Base-by-base conservation (phyloP, 1,140 invertebrate species). In the Drosophila yakuba region DNA sequence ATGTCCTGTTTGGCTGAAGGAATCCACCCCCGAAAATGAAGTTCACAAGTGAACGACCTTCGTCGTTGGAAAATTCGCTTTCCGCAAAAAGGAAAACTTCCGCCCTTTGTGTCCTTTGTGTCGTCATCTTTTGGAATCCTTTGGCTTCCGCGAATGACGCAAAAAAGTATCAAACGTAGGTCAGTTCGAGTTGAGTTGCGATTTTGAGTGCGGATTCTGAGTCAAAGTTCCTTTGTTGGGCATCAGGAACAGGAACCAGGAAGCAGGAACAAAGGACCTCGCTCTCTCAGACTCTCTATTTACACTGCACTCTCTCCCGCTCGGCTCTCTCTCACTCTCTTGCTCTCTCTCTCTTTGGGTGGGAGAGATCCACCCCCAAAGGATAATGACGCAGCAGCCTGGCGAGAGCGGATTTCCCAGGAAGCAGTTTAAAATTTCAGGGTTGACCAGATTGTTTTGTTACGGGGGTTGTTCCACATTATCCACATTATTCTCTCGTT, bases 311-410 rank as follows among this genome's bases (percentile, higher is more conserved):
- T 62, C 25, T 8, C 36, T 32, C 17, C 17, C 38, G 12, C 12
- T 39, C 35, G 8, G 8, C n/a, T 67, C 25, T 20, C 39, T 41
- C 11, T 6, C 39, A 36, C 11, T 6, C 20, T 20, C 20, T 2
- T 20, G 1, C 1, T 20, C n/a, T 67, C 25, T 20, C 39, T 41
- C 11, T 6, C 44, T 59, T 38, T 55, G 71, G 50, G 67, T 68
- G 80, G 48, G 80, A 71, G 68, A 71, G 36, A 63, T 74, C 80
- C 82, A 80, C 75, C 75, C 80, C 45, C 39, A 52, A 48, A 11
- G 45, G 61, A 63, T 52, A 60, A 66, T 66, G 77, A 74, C 81
- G 81, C 81, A 85, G 81, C 82, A 85, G 75, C 81, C 57, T 63
- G 57, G 56, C 56, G 68, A 69, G 72, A 66, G 75, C 25, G 39